Percentiles rank a stretch among this genome's conserved stretches.
These are phyloP conservation scores for Oeneis ivallda DNA, from an alignment of 2,888 invertebrate species.

Conservation along the genomic window DNA sequence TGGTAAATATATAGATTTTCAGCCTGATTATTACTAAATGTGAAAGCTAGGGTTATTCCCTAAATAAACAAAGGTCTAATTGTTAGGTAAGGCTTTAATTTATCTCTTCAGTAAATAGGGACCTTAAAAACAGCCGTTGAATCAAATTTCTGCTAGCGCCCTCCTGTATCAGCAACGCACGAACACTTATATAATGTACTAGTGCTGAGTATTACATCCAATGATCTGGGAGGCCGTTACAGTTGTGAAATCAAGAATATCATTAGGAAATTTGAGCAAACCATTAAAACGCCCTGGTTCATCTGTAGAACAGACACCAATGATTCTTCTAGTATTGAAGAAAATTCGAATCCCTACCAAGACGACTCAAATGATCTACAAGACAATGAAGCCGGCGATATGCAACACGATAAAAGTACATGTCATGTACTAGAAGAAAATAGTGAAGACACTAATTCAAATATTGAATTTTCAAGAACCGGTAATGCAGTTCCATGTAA, in stretches of 20 bases:
- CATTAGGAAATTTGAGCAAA: conserved; percentile 3
- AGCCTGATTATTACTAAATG: no score
- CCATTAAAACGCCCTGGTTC: conserved; percentile 1
- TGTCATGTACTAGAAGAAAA: not conserved
- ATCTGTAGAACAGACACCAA: conserved; percentile 2
- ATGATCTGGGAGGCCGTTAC: no score
- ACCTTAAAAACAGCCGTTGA: no score
- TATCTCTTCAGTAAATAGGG: no score
- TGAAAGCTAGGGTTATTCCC: no score
- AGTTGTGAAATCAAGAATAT: conserved; percentile 2
- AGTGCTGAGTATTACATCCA: no score
- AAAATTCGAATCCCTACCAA: conserved; percentile 1
- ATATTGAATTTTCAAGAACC: conserved; percentile 3
- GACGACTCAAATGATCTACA: conserved; percentile 1
- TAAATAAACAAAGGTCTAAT: no score
- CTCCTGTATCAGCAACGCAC: no score
- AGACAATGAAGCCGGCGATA: not conserved
- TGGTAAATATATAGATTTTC: no score
- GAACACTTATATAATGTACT: no score
- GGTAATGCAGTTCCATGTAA: conserved; percentile 2
- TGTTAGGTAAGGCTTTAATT: no score
- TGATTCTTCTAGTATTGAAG: not conserved
- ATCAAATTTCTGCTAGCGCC: no score
- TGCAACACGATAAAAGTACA: conserved; percentile 2
- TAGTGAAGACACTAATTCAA: conserved; percentile 2